Percentiles rank a stretch among this genome's conserved stretches.
These are phyloP conservation scores for Metellina segmentata DNA, from an alignment of 2,888 invertebrate species.

Conservation along the genomic window DNA sequence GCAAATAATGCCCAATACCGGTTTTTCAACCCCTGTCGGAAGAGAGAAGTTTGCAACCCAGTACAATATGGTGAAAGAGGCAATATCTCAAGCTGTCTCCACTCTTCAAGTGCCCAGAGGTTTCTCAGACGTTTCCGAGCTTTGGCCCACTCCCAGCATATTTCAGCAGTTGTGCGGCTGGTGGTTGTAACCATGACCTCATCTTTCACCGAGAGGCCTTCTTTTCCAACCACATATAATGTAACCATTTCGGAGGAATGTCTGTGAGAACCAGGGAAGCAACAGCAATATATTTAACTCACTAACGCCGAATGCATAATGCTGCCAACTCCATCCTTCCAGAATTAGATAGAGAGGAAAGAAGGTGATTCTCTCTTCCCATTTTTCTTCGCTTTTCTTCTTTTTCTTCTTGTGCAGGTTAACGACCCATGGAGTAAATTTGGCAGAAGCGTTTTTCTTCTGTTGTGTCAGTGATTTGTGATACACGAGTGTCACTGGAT, in stretches of 20 bases:
- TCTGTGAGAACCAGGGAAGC: too few species aligned
- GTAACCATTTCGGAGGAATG: too few species aligned
- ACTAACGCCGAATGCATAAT: background rate
- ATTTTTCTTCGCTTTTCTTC: background rate
- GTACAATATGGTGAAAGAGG: too few species aligned
- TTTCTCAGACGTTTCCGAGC: background rate
- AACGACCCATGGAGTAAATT: constrained; percentile 1
- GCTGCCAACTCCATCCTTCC: constrained; percentile 19
- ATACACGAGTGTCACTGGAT: background rate
- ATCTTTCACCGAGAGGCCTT: background rate
- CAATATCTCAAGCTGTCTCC: too few species aligned
- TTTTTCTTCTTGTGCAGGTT: constrained; percentile 6
- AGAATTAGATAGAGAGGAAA: background rate
- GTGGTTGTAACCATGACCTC: background rate
- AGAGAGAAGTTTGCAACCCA: too few species aligned
- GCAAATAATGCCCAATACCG: too few species aligned
- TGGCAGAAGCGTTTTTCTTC: background rate
- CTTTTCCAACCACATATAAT: too few species aligned
- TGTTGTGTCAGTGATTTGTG: background rate
- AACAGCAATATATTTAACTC: background rate
- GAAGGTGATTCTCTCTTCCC: background rate
- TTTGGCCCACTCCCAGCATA: background rate
- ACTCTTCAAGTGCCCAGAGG: too few species aligned
- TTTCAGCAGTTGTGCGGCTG: background rate
- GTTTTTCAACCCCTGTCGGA: too few species aligned